phyloP scores from a whole-genome alignment of 2,888 invertebrate genomes.

The Ptychoptera albimana region DNA sequence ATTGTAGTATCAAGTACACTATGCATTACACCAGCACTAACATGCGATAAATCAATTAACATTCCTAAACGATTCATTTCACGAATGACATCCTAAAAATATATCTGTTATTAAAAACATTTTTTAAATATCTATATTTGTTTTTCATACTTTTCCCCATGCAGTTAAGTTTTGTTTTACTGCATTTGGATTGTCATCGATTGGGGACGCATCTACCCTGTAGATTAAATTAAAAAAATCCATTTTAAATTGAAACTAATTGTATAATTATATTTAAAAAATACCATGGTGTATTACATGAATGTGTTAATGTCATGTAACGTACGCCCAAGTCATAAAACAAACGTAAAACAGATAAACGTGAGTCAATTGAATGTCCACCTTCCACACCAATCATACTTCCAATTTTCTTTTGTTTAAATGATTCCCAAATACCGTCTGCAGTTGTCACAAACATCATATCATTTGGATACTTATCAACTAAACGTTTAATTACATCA shows the following conservation, averaged over 20 bases:
- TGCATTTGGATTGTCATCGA: constrained; percentile 3
- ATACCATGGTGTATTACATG: constrained; percentile 42
- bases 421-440: constrained; percentile 30
- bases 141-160: constrained; percentile 6
- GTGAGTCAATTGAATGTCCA: constrained; percentile 42
- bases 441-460: constrained; percentile 27
- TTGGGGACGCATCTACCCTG: constrained; percentile 5
- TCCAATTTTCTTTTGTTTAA: constrained; percentile 34
- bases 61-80: constrained; percentile 52
- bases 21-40: constrained; percentile 39
- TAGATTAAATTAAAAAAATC: neutral
- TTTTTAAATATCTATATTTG: neutral
- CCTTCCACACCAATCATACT: constrained; percentile 44
- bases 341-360: constrained; percentile 36
- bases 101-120: too few relatives aligned
- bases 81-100: constrained; percentile 31
- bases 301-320: constrained; percentile 44
- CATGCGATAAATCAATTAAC: constrained; percentile 43
- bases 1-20: constrained; percentile 33
- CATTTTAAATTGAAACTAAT: neutral
- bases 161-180: constrained; percentile 6
- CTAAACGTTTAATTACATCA: constrained; percentile 40
- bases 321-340: constrained; percentile 42
- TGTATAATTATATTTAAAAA: neutral
- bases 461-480: constrained; percentile 28